Percentiles rank a stretch among this genome's conserved stretches.
phyloP scores from a whole-genome alignment of 2,797 vertebrate genomes.

The Paguma larvata region DNA sequence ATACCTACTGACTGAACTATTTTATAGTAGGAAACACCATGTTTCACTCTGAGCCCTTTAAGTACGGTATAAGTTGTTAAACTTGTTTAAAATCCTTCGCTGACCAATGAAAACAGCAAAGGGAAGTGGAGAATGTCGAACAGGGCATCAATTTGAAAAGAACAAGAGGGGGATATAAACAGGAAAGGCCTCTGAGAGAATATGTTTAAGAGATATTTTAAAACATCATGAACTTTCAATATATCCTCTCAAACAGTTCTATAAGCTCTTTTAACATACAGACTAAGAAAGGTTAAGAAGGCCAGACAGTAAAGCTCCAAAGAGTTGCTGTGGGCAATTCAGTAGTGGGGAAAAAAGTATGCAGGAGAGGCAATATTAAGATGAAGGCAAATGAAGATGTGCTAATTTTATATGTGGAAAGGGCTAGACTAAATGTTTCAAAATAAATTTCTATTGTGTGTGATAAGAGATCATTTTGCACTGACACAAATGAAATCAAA shows the following conservation, averaged over 20 bases:
- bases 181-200: not conserved
- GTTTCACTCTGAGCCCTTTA: not conserved
- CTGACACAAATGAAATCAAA: slow-evolving; percentile 39
- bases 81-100: slow-evolving; percentile 32
- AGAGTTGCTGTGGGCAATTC: not conserved
- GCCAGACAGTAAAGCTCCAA: not conserved
- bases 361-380: not conserved
- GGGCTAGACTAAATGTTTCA: not conserved
- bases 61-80: slow-evolving; percentile 31
- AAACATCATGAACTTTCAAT: slow-evolving; percentile 41
- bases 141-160: slow-evolving; percentile 28
- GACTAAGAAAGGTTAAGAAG: not conserved
- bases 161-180: not conserved
- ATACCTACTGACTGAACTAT: slow-evolving; percentile 1
- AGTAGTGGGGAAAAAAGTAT: not conserved
- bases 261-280: not conserved
- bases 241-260: slow-evolving; percentile 48
- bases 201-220: not conserved
- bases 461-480: not conserved
- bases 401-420: not conserved
- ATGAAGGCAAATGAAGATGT: not conserved
- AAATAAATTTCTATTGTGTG: not conserved
- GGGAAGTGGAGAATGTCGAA: not conserved
- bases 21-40: slow-evolving; percentile 46
- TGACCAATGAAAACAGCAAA: slow-evolving; percentile 46